Evolutionary conservation across 2,888 invertebrate genomes (phyloP).

Genomic region (Catonia carolina): DNA sequence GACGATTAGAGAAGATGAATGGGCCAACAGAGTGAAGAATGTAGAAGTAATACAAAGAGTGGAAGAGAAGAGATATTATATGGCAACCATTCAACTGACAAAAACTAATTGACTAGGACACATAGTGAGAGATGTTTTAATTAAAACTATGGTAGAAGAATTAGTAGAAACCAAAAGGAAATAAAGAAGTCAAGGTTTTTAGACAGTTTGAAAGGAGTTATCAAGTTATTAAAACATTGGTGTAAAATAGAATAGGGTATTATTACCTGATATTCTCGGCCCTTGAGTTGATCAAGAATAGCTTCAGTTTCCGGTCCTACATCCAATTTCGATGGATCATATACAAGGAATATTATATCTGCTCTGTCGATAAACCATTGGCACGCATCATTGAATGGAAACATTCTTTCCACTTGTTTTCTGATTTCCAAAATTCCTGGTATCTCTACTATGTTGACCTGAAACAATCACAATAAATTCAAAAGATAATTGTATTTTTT

Average conservation of each 20-base stretch:
- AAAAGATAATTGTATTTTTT: too few species aligned
- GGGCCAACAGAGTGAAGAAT: too few species aligned
- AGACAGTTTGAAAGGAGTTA: not conserved
- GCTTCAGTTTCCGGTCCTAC: conserved; percentile 93
- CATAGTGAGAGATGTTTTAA: too few species aligned
- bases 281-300: conserved; percentile 89
- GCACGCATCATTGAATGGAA: conserved; percentile 92
- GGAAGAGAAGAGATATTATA: too few species aligned
- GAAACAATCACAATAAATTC: too few species aligned
- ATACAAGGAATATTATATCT: conserved; percentile 89
- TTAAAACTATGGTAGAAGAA: too few species aligned
- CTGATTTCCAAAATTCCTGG: conserved; percentile 92
- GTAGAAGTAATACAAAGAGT: too few species aligned
- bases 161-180: too few species aligned
- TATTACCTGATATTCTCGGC: conserved; percentile 77
- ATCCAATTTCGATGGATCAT: conserved; percentile 92
- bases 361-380: conserved; percentile 97
- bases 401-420: conserved; percentile 85
- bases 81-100: too few species aligned
- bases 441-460: conserved; percentile 94
- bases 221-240: not conserved
- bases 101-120: too few species aligned
- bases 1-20: too few species aligned
- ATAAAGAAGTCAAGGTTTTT: too few species aligned
- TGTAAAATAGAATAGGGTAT: not conserved